A percentile compares a stretch with the other conserved stretches of the same genome.
These are phyloP conservation scores for Vicugna pacos DNA, from an alignment of 2,113 vertebrate genomes.

Conservation along the genomic window DNA sequence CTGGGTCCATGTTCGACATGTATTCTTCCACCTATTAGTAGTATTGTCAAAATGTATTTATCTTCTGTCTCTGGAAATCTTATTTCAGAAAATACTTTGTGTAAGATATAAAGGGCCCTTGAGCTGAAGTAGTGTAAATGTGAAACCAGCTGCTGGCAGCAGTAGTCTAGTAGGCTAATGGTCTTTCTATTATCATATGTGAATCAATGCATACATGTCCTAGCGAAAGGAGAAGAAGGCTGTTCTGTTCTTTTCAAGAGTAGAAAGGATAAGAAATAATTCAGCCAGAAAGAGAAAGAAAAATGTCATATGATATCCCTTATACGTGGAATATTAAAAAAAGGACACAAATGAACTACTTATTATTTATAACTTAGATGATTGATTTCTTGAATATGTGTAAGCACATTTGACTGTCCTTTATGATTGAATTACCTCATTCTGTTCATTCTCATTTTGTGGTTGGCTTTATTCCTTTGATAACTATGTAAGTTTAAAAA, in stretches of 20 bases:
- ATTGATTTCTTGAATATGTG: no score
- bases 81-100: slow-evolving; percentile 49
- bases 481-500: no score
- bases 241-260: not conserved
- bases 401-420: no score
- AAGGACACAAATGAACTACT: no score
- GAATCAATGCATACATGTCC: not conserved
- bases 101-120: not conserved
- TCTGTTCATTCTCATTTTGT: no score
- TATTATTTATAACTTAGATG: no score
- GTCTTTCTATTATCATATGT: not conserved
- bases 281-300: no score
- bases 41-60: not conserved
- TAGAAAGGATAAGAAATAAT: not conserved
- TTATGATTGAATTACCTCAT: no score
- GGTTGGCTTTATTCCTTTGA: no score
- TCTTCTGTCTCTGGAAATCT: not conserved
- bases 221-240: not conserved
- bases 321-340: no score
- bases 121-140: not conserved
- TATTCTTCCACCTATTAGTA: not conserved
- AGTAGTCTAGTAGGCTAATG: not conserved
- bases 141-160: not conserved
- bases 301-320: no score
- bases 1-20: not conserved